Conservation (phyloP, 23 tunicate genomes). For the Styela plicata region DNA sequence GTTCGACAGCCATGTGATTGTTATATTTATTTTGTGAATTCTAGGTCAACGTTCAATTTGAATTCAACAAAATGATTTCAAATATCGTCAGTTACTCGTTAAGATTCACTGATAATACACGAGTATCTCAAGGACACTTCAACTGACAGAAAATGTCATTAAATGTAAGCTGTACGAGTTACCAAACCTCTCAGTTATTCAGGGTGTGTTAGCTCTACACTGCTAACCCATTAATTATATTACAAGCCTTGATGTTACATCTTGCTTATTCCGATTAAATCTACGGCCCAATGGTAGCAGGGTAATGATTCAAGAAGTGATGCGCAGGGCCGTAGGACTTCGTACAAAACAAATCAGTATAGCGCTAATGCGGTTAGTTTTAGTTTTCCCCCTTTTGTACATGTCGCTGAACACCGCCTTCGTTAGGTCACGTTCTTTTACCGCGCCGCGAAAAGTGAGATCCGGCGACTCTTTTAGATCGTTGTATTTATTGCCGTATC, state of each 20-base stretch:
- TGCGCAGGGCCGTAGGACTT: too few species aligned
- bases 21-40: too few species aligned
- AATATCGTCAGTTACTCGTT: not conserved
- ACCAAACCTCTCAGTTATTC: too few species aligned
- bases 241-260: too few species aligned
- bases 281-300: too few species aligned
- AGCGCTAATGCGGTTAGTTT: not conserved
- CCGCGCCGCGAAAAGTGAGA: not conserved
- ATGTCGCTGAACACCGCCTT: not conserved
- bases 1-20: too few species aligned
- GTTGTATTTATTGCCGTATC: constrained; percentile 30
- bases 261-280: too few species aligned
- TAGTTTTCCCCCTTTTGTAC: not conserved
- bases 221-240: too few species aligned
- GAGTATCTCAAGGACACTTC: not conserved
- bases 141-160: not conserved
- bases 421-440: not conserved
- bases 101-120: not conserved
- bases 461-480: not conserved
- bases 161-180: too few species aligned
- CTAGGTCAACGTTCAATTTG: not conserved
- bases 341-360: too few species aligned
- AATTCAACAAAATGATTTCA: not conserved
- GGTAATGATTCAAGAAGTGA: too few species aligned
- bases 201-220: too few species aligned